phyloP scores from a whole-genome alignment of 2,113 vertebrate species.

The Panthera leo region DNA sequence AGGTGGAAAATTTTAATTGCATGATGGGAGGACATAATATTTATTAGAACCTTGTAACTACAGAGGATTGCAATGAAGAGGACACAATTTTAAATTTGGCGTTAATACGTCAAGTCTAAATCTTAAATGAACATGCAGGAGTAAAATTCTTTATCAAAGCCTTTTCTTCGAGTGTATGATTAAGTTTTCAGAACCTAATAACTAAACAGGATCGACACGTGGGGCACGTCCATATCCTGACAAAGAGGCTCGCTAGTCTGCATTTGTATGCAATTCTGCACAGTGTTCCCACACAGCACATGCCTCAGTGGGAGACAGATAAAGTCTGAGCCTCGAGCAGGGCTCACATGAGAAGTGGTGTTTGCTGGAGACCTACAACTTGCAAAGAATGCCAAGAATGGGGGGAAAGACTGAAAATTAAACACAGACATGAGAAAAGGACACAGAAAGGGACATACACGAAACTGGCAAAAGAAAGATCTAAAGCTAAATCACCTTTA shows the following conservation, averaged over 20 bases:
- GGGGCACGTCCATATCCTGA: slow-evolving; percentile 62
- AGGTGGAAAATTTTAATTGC: slow-evolving; percentile 92
- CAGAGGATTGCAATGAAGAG: slow-evolving; percentile 84
- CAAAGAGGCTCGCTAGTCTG: slow-evolving; percentile 69
- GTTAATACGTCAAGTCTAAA: slow-evolving; percentile 85
- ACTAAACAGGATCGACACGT: slow-evolving; percentile 72
- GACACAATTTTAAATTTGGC: slow-evolving; percentile 86
- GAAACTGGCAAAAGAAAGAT: background rate
- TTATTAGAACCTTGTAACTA: slow-evolving; percentile 90
- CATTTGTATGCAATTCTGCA: slow-evolving; percentile 44
- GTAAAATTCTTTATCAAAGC: slow-evolving; percentile 79
- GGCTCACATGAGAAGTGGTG: background rate
- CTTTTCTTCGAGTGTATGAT: slow-evolving; percentile 70
- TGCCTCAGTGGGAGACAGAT: slow-evolving; percentile 43
- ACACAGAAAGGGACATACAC: background rate
- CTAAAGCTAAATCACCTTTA: background rate
- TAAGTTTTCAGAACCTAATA: slow-evolving; percentile 82
- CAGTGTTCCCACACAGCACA: background rate
- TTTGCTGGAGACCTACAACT: background rate
- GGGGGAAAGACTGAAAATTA: background rate
- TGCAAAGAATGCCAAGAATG: background rate
- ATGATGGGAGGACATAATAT: slow-evolving; percentile 90
- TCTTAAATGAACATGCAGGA: slow-evolving; percentile 83
- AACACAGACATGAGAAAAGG: background rate
- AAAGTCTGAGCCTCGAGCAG: background rate